Evolutionary conservation across 1,140 invertebrate genomes (phyloP).

Genomic region (Drosophila quadrilineata): DNA sequence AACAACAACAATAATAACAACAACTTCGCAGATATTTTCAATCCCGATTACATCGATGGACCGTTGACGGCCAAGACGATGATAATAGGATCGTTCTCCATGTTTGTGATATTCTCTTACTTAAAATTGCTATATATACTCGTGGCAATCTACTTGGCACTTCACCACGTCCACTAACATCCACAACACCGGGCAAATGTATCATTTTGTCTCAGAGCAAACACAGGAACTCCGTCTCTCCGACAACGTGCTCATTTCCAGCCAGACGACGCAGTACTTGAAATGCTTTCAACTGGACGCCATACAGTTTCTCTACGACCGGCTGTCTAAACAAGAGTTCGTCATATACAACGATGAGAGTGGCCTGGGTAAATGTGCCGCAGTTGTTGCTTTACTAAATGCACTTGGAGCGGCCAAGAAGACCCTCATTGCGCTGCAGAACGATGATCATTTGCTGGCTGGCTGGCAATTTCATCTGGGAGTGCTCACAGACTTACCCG

Average conservation of each 20-base stretch:
- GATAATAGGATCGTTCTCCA: slow-evolving; percentile 68
- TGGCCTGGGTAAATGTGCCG: slow-evolving; percentile 61
- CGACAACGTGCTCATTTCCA: slow-evolving; percentile 48
- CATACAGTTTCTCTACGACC: slow-evolving; percentile 59
- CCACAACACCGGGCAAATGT: slow-evolving; percentile 47
- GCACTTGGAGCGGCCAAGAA: slow-evolving; percentile 50
- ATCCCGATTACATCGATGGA: slow-evolving; percentile 66
- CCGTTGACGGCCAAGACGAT: slow-evolving; percentile 49
- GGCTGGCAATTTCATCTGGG: slow-evolving; percentile 73
- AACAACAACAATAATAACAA: slow-evolving; percentile 30
- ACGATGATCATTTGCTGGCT: slow-evolving; percentile 62
- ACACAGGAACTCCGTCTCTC: slow-evolving; percentile 62
- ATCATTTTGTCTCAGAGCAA: slow-evolving; percentile 69
- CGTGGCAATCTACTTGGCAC: slow-evolving; percentile 66
- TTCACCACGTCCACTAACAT: slow-evolving; percentile 53
- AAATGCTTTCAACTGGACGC: slow-evolving; percentile 71
- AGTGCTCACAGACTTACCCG: slow-evolving; percentile 53
- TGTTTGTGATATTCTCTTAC: slow-evolving; percentile 77
- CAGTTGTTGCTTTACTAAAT: slow-evolving; percentile 53
- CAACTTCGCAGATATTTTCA: slow-evolving; percentile 50
- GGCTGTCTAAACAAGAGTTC: slow-evolving; percentile 58
- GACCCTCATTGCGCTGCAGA: slow-evolving; percentile 64
- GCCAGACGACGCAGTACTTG: slow-evolving; percentile 66
- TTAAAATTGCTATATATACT: slow-evolving; percentile 73
- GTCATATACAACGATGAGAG: slow-evolving; percentile 75